These are phyloP conservation scores for Pardalotus punctatus DNA, from an alignment of 2,113 vertebrate genomes.

Conservation along the genomic window DNA sequence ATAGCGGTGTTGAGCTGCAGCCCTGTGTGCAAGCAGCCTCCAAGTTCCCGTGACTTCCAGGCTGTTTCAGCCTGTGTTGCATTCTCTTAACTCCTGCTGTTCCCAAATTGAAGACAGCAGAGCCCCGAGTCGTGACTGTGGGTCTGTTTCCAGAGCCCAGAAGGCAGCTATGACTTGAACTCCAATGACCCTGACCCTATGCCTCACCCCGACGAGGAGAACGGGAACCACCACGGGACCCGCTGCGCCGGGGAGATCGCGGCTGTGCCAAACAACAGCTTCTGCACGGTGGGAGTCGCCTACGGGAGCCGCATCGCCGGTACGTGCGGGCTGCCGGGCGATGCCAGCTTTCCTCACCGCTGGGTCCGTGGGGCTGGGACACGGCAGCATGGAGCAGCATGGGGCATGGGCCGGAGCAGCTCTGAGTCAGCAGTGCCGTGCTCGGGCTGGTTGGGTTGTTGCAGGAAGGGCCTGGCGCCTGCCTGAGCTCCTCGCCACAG, in stretches of 20 bases:
- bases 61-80: fast-evolving
- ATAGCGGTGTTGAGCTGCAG: not conserved
- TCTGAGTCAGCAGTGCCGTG: not conserved
- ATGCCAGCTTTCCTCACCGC: fast-evolving
- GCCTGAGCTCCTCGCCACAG: not conserved
- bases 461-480: fast-evolving
- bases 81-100: not conserved
- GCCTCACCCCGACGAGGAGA: slow-evolving; percentile 88
- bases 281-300: slow-evolving; percentile 93
- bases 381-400: fast-evolving
- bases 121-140: fast-evolving
- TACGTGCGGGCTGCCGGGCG: not conserved
- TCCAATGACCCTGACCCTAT: slow-evolving; percentile 96
- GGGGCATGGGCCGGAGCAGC: too few relatives aligned
- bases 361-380: fast-evolving
- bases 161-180: slow-evolving; percentile 96
- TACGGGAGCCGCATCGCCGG: slow-evolving; percentile 93
- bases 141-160: slow-evolving; percentile 81
- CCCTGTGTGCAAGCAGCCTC: not conserved
- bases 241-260: slow-evolving; percentile 95
- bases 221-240: slow-evolving; percentile 94
- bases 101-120: not conserved
- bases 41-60: fast-evolving
- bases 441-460: not conserved
- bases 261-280: slow-evolving; percentile 92